Evolutionary conservation across 2,797 vertebrate species (phyloP), one percentile per base, ranked within the genome.

Genomic region (Pipistrellus nathusii): DNA sequence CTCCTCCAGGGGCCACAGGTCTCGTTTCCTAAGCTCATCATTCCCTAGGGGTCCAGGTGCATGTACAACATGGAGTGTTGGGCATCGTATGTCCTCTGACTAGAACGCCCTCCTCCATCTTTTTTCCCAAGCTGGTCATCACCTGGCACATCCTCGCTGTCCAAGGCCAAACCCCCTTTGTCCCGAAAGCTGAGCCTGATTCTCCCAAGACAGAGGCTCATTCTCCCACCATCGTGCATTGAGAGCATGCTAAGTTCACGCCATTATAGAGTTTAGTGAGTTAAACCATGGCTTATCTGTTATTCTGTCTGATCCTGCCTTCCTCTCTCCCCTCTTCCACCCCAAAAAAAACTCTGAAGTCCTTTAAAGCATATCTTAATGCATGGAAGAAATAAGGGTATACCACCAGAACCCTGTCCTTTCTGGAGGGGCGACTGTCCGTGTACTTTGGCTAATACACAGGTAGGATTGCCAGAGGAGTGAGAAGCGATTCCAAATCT

Each of bases 401-500:
- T 1, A 59, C 20, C 55, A 48, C 35, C 55, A 82, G 62, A 51
- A 27, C 17, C 64, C 90, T 21, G 38, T 93, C 87, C 78, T 90
- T 46, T n/a, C n/a, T 3, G 27, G 78, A 55, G 51, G 25, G 35
- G 73, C 3, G 12, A 20, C 8, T 5, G 84, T 57, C 96, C 80
- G 82, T 2, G 89, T 77, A 87, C 88, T 96, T 95, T 96, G 95
- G 90, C 95, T 59, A 48, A 82, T 8, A 27, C 0, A 66, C 51
- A 91, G 59, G 88, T 69, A 0, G 0, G 48, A 35, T 0, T 62
- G 88, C 96, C 90, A 95, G 77, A 69, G 77, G 59, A 96, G 85
- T 5, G 57, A 66, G 94, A 69, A 44, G 48, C 20, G 32, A 38
- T 95, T 93, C 89, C 89, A 35, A 92, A 93, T 90, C 76, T 4